Percentiles rank a stretch among this genome's conserved stretches.
Evolutionary conservation across 2,797 vertebrate genomes (phyloP).

Genomic region (Lophius americanus): DNA sequence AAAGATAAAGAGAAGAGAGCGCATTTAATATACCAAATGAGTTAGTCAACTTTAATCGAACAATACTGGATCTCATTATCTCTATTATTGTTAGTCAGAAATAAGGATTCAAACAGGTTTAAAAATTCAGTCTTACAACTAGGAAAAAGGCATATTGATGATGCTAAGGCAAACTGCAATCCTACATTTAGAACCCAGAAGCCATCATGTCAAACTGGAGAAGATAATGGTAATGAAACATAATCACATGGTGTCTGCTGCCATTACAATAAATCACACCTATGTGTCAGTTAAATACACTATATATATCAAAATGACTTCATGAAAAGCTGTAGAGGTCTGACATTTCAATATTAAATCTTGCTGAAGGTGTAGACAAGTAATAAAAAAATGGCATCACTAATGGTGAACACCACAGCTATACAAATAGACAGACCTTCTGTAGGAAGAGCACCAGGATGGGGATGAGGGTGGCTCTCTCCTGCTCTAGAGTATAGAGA

Average conservation of each 20-base stretch:
- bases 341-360: neutral
- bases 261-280: slow-evolving; percentile 17
- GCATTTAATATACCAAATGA: slow-evolving; percentile 35
- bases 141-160: slow-evolving; percentile 52
- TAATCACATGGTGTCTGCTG: slow-evolving; percentile 3
- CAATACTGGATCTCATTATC: slow-evolving; percentile 59
- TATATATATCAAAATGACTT: slow-evolving; percentile 17
- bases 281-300: slow-evolving; percentile 16
- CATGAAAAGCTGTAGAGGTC: neutral
- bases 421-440: slow-evolving; percentile 80
- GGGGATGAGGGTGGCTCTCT: slow-evolving; percentile 87
- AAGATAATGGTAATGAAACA: slow-evolving; percentile 29
- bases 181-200: too few species aligned
- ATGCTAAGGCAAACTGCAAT: too few species aligned
- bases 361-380: neutral
- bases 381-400: neutral
- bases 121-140: slow-evolving; percentile 54
- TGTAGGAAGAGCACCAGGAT: slow-evolving; percentile 94
- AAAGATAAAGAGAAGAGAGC: slow-evolving; percentile 27
- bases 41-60: slow-evolving; percentile 63
- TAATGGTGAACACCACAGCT: neutral
- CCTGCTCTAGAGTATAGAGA: slow-evolving; percentile 88
- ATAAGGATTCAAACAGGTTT: slow-evolving; percentile 59
- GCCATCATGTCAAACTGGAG: slow-evolving; percentile 3
- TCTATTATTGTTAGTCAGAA: slow-evolving; percentile 61